phyloP scores from a whole-genome alignment of 2,888 invertebrate genomes.

The Phyllotreta striolata region DNA sequence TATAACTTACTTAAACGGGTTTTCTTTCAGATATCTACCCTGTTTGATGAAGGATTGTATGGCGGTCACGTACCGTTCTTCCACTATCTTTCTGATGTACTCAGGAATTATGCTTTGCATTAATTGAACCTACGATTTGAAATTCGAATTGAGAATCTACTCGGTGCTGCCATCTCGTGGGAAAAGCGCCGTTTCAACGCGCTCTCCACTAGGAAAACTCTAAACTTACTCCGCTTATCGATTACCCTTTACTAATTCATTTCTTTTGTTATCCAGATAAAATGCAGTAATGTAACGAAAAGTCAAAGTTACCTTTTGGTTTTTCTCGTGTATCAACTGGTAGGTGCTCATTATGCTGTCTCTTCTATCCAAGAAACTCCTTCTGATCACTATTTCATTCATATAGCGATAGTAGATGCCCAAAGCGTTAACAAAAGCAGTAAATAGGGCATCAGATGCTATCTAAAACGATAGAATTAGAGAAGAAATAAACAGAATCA shows the following conservation, averaged over 20 bases:
- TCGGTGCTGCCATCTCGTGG: neutral
- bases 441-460: constrained; percentile 73
- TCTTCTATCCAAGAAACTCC: constrained; percentile 86
- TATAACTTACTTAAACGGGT: constrained; percentile 60
- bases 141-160: no score
- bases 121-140: constrained; percentile 75
- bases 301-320: constrained; percentile 74
- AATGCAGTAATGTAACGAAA: no score
- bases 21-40: constrained; percentile 38
- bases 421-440: constrained; percentile 78
- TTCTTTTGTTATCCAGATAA: no score
- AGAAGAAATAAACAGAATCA: constrained; percentile 35
- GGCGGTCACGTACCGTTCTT: constrained; percentile 61
- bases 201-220: no score
- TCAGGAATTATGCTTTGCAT: constrained; percentile 87
- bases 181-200: neutral
- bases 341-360: constrained; percentile 87
- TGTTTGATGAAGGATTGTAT: constrained; percentile 36
- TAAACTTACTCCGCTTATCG: no score
- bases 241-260: no score
- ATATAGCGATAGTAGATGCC: constrained; percentile 89
- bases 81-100: constrained; percentile 75
- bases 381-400: constrained; percentile 86
- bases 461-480: constrained; percentile 62
- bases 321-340: constrained; percentile 81